These are phyloP conservation scores for Mus musculus DNA, from an alignment of 2,113 vertebrate species.

Conservation along the genomic window GRCm39 chrX:68873501-68874000, in stretches of 20 bases:
- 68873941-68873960: constrained; percentile 59
- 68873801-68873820: not conserved
- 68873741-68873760: not conserved
- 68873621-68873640: constrained; percentile 23
- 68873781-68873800: not conserved
- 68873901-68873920: constrained; percentile 58
- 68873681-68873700: constrained; percentile 13
- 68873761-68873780: not conserved
- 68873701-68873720: not conserved
- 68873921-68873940: constrained; percentile 62
- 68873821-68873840: constrained; percentile 44
- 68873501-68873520: not conserved
- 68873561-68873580: constrained; percentile 12
- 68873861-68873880: constrained; percentile 52
- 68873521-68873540: not conserved
- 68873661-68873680: not conserved
- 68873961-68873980: constrained; percentile 41
- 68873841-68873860: constrained; percentile 38
- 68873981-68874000: not conserved
- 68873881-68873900: constrained; percentile 36
- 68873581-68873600: constrained; percentile 1
- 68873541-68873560: not conserved
- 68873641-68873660: not conserved
- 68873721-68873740: not conserved
- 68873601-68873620: constrained; percentile 15